Base-by-base conservation (phyloP, 2,113 vertebrate genomes). In the Dolichallabes microphthalmus region DNA sequence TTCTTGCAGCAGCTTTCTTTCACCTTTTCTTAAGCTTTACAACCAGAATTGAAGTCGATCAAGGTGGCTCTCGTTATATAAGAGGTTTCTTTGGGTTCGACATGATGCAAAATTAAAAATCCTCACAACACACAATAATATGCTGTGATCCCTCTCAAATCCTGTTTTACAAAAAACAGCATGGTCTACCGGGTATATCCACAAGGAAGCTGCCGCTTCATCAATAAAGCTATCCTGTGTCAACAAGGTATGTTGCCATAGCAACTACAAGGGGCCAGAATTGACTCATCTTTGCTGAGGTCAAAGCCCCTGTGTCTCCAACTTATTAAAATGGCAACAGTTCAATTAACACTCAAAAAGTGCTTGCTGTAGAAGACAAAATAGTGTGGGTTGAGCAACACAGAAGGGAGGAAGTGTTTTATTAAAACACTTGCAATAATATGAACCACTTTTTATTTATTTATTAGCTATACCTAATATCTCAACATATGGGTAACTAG, bases 241-340 rank as follows among this genome's bases (percentile, higher is more conserved):
- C 82, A 89, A 88, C 87, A 88, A 84, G 87, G 82, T 79, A 61
- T 2, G 77, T 86, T 86, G 78, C 82, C 87, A 85, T 32, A 83
- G 85, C 77, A 82, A 89, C 86, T 82, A 27, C 81, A 52, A 74
- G 77, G n/a, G 75, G 74, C 77, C 63, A 87, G 64, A 86, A 86
- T 84, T 64, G 77, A 86, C 88, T 87, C 30, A 32, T 84, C 86
- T 86, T 87, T 87, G 82, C 73, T 80, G 88, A 89, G 88, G 88
- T 89, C 85, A 89, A 86, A 84, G 80, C 84, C 78, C 84, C 71
- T 85, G 64, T 68, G 61, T 86, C 77, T 82, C 85, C 82, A 75
- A 71, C 85, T 86, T 58, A 78, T 78, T 86, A 77, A 83, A 86
- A 89, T 80, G 78, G 82, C 77, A 89, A 88, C 79, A 85, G 85